Evolutionary conservation across 2,113 vertebrate genomes (phyloP), one percentile per base, ranked within the genome.

Genomic region (Pedionomus torquatus): DNA sequence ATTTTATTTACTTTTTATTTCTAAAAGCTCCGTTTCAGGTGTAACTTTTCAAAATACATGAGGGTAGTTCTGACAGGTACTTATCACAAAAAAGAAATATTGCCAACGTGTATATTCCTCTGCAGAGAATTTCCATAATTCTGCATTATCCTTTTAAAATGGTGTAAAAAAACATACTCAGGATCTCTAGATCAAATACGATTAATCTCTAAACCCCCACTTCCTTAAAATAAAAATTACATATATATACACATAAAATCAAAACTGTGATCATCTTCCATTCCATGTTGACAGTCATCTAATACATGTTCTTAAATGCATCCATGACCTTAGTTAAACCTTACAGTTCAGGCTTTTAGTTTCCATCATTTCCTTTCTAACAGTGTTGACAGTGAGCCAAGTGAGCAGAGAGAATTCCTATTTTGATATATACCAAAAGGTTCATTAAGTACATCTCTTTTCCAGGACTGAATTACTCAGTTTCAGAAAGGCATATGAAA

Each of bases 301-400:
- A 87, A 83, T 60, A 80, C 12, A 18, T 72, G 64, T 52, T 94
- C 77, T 90, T 51, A 91, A 92, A 94, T 49, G 37, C 33, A 86
- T 66, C 66, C 51, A 35, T 68, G 70, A 87, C 94, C 87, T 87
- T 64, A 83, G 37, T 82, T 89, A 96, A 97, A 97, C 75, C 48
- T 79, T 70, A 69, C 24, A 80, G 58, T 84, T 51, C 52, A 96
- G 7, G 8, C 30, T 39, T 39, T 65, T 89, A 57, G 66, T 88
- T 93, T 83, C 76, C 46, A 71, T 87, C 1, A 1, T 88, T 96
- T 96, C 72, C 63, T 82, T 86, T 93, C 87, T 66, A 35, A 44
- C 52, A 77, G 61, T 68, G 49, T 54, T 92, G 64, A 49, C 65
- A 70, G 48, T 13, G 39, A 93, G 80, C 79, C 90, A 93, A 87